Base-by-base conservation (phyloP, 2,888 invertebrate genomes). In the Chrysina gloriosa region DNA sequence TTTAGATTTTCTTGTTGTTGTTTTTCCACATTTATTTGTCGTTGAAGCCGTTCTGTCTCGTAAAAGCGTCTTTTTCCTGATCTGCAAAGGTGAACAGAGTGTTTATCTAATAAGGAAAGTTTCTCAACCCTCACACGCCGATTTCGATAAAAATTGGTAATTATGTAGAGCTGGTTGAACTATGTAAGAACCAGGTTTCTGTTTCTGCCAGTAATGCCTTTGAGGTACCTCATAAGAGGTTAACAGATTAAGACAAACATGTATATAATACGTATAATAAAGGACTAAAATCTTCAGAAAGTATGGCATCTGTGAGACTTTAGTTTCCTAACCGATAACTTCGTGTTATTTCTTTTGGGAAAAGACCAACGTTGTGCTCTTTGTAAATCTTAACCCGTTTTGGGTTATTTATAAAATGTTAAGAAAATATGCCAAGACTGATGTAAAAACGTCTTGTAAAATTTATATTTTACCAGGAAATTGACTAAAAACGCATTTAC, bases 51-150 rank as follows among this genome's bases (percentile, higher is more conserved):
- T 71, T 90, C 90, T 0, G 92, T 93, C 61, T 91, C 91, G 5
- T 86, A 79, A 52, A 84, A 14, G 94, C 88, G 75, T 94, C 94
- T 47, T 90, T 88, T 77, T 94, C 92, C 84, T 93, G 93, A 78
- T 94, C 94, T 95, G 82, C 0, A 84, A 81, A 67, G n/a, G n/a
- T 52, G 3, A 50, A 50, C 21, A 21, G 1, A 16, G 3, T 21
- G n/a, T 48, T 16, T 48, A 9, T 19, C 11, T 9, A 23, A 21
- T 2, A 2, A 29, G 65, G 42, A 64, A 42, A n/a, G n/a, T n/a
- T n/a, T n/a, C n/a, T n/a, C n/a, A n/a, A n/a, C n/a, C n/a, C n/a
- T n/a, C n/a, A n/a, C n/a, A n/a, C n/a, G n/a, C n/a, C n/a, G n/a
- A n/a, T n/a, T n/a, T n/a, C n/a, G n/a, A n/a, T n/a, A n/a, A n/a